phyloP scores from a whole-genome alignment of 2,888 invertebrate genomes.

The Polia nebulosa region DNA sequence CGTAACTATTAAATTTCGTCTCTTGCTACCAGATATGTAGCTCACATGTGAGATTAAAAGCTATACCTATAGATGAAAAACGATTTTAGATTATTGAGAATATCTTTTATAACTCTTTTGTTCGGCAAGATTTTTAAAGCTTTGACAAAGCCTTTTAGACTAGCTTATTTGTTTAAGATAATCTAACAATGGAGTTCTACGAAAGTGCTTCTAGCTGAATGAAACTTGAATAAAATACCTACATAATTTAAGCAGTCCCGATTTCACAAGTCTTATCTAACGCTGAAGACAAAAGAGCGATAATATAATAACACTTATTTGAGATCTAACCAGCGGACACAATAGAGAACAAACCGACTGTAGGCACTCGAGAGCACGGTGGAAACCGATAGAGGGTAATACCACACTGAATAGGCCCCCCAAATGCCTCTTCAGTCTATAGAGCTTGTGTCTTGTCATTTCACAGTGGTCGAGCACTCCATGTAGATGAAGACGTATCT shows the following conservation, averaged over 20 bases:
- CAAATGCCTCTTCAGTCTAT: conserved; percentile 46
- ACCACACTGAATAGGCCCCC: conserved; percentile 48
- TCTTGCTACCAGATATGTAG: conserved; percentile 50
- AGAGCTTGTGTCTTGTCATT: conserved; percentile 52
- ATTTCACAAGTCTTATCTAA: conserved; percentile 44
- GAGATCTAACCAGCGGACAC: conserved; percentile 45
- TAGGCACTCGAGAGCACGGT: conserved; percentile 32
- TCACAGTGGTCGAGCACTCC: conserved; percentile 40
- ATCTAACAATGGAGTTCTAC: background rate
- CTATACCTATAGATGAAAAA: conserved; percentile 21
- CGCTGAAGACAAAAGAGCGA: conserved; percentile 40
- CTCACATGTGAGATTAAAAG: conserved; percentile 47
- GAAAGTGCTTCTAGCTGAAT: background rate
- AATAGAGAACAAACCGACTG: conserved; percentile 45
- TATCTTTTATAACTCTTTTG: background rate
- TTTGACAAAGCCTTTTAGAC: background rate
- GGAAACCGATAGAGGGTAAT: conserved; percentile 47
- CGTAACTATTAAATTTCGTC: conserved; percentile 67
- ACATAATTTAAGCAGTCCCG: conserved; percentile 13
- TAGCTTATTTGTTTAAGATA: conserved; percentile 14
- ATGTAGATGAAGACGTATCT: conserved; percentile 31
- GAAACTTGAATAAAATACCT: conserved; percentile 11
- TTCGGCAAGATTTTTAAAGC: background rate
- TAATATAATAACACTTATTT: conserved; percentile 54
- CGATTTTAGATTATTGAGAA: conserved; percentile 1